phyloP scores from a whole-genome alignment of 1,140 invertebrate species.

The Drosophila novamexicana region DNA sequence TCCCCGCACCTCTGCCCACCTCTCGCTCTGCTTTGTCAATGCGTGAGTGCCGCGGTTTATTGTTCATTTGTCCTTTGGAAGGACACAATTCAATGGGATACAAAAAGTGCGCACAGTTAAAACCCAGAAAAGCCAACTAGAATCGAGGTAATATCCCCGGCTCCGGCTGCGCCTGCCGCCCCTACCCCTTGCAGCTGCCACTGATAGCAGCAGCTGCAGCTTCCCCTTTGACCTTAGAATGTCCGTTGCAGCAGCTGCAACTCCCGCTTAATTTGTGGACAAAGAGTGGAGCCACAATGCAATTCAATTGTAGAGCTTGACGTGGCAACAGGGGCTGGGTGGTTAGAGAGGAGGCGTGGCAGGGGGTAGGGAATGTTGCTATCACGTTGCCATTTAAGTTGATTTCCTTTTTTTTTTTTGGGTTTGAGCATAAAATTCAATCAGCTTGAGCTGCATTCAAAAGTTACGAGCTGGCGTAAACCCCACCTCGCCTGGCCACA shows the following conservation, averaged over 20 bases:
- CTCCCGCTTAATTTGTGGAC: constrained; percentile 39
- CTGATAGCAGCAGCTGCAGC: too few species aligned
- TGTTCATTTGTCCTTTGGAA: constrained; percentile 82
- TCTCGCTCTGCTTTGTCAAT: not conserved
- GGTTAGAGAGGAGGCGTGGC: not conserved
- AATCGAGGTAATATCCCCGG: constrained; percentile 7
- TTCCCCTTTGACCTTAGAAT: constrained; percentile 49
- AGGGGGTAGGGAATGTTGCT: constrained; percentile 4
- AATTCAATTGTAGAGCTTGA: constrained; percentile 13
- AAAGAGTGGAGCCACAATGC: not conserved
- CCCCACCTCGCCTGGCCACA: not conserved
- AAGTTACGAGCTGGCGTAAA: constrained; percentile 58
- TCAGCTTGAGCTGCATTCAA: constrained; percentile 76
- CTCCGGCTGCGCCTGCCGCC: too few species aligned
- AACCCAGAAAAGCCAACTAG: constrained; percentile 34
- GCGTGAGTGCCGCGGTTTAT: constrained; percentile 48
- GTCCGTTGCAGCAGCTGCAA: constrained; percentile 47
- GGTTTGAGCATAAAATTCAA: constrained; percentile 79
- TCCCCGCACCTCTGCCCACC: not conserved
- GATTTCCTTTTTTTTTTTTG: constrained; percentile 66
- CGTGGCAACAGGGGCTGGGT: not conserved
- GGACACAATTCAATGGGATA: constrained; percentile 75
- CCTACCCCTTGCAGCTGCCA: too few species aligned
- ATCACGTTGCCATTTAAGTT: constrained; percentile 49
- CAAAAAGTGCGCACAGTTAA: constrained; percentile 9